Conservation (phyloP, 1,140 invertebrate genomes). For the Magallana angulata region DNA sequence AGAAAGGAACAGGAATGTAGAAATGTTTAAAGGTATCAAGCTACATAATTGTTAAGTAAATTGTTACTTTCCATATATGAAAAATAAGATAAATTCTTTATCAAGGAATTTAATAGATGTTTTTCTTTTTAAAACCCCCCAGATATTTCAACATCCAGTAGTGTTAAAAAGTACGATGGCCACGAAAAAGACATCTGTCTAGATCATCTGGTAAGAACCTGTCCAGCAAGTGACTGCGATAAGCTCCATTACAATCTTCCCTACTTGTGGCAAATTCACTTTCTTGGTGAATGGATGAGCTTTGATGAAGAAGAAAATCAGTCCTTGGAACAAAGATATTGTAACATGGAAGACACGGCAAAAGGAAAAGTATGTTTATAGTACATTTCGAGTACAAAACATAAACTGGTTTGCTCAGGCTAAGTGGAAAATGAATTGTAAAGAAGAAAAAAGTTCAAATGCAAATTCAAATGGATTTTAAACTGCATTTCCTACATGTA, state of each 20-base stretch:
- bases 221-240: background rate
- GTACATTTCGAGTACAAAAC: too few species aligned
- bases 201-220: background rate
- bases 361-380: background rate
- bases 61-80: too few species aligned
- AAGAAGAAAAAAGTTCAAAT: too few species aligned
- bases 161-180: background rate
- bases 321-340: slow-evolving; percentile 19
- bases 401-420: too few species aligned
- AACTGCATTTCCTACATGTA: too few species aligned
- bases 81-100: too few species aligned
- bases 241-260: slow-evolving; percentile 24
- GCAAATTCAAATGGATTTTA: too few species aligned
- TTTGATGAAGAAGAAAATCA: slow-evolving; percentile 35
- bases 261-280: slow-evolving; percentile 43
- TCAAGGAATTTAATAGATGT: too few species aligned
- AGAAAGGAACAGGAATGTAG: too few species aligned
- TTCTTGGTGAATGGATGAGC: slow-evolving; percentile 21
- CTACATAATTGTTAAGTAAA: background rate
- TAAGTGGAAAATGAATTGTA: too few species aligned
- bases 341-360: background rate
- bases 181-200: slow-evolving; percentile 32
- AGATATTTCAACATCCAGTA: background rate
- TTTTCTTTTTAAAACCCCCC: background rate
- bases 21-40: background rate